A percentile compares a stretch with the other conserved stretches of the same genome.
phyloP scores from a whole-genome alignment of 2,113 vertebrate species.

The Laticauda colubrina region DNA sequence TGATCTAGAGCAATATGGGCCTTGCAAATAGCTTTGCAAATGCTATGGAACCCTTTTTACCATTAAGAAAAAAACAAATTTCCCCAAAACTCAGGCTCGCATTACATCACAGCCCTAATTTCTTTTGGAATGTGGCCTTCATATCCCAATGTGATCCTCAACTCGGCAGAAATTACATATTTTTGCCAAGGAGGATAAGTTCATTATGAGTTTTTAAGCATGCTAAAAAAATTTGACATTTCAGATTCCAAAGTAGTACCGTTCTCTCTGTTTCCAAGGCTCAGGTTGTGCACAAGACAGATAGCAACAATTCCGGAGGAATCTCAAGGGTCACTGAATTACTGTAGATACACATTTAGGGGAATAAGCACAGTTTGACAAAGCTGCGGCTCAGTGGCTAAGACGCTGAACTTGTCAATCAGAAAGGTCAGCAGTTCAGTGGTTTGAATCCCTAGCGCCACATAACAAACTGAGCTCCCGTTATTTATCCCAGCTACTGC shows the following conservation, averaged over 20 bases:
- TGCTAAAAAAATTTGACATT: neutral
- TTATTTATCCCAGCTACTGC: too few species aligned
- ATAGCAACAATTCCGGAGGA: neutral
- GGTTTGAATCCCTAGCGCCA: too few species aligned
- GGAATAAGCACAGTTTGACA: neutral
- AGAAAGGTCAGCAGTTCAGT: too few species aligned
- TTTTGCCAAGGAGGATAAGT: neutral
- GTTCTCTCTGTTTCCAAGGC: neutral
- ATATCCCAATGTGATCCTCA: neutral
- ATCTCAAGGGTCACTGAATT: neutral
- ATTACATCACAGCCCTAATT: neutral
- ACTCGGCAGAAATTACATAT: neutral
- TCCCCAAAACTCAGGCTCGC: neutral
- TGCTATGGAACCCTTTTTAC: neutral
- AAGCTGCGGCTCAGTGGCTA: too few species aligned
- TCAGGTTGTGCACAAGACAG: neutral
- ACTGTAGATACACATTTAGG: neutral
- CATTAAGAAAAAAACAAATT: neutral
- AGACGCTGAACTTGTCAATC: too few species aligned
- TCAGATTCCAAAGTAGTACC: neutral
- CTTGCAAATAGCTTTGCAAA: neutral
- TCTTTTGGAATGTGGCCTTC: neutral
- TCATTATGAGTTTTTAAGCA: neutral
- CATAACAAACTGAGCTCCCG: too few species aligned
- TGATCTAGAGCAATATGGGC: neutral